These are phyloP conservation scores for Arctia plantaginis DNA, from an alignment of 2,888 invertebrate species.

Conservation along the genomic window DNA sequence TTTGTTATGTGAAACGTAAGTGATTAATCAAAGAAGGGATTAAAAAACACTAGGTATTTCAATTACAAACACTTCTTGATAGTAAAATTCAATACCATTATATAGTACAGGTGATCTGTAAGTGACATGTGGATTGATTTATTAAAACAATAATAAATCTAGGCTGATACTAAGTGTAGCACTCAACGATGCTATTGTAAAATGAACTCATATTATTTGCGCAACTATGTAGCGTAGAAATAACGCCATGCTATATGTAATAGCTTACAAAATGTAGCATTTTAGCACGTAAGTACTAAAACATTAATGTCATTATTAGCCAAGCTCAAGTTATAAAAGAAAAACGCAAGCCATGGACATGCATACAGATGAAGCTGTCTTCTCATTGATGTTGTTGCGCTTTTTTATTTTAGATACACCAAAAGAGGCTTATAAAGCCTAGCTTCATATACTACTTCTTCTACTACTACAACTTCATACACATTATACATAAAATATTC, in stretches of 20 bases:
- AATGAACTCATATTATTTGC: neutral
- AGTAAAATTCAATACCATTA: neutral
- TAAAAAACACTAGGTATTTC: neutral
- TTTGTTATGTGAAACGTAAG: neutral
- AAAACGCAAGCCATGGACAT: conserved; percentile 19
- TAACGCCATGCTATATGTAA: neutral
- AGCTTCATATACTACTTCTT: too few species aligned
- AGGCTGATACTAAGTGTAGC: too few species aligned
- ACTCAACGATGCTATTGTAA: neutral
- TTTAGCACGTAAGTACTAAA: conserved; percentile 19
- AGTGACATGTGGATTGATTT: neutral
- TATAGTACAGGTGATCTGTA: neutral
- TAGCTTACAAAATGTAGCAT: neutral
- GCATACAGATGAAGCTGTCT: conserved; percentile 28
- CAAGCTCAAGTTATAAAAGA: conserved; percentile 11
- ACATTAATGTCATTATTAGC: conserved; percentile 16
- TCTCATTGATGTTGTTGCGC: conserved; percentile 6
- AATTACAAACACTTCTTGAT: neutral
- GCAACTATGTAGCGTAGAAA: neutral
- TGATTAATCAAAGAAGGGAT: neutral
- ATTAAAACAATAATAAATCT: too few species aligned
- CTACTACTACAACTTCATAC: too few species aligned
- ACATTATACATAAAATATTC: neutral
- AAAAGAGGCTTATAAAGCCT: neutral
- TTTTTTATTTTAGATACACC: conserved; percentile 1